phyloP scores from a whole-genome alignment of 1,140 invertebrate species.

The Pseudachorutes palmiensis region DNA sequence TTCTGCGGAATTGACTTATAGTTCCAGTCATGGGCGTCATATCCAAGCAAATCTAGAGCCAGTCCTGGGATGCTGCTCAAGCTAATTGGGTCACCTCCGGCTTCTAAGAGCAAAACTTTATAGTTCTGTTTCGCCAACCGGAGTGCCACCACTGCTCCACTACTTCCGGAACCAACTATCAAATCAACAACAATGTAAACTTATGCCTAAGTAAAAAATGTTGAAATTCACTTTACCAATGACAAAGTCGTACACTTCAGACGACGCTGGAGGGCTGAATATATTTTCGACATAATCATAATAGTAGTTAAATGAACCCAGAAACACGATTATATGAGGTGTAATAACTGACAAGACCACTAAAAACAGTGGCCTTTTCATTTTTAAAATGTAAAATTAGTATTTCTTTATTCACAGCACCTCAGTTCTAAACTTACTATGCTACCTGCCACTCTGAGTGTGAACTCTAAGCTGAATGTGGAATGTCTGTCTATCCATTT shows the following conservation, averaged over 20 bases:
- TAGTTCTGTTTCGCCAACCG: conserved; percentile 39
- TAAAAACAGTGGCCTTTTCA: too few species aligned
- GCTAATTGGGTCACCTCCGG: conserved; percentile 41
- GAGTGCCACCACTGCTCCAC: conserved; percentile 11
- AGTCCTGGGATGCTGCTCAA: conserved; percentile 36
- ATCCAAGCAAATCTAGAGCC: conserved; percentile 37
- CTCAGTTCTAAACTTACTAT: too few species aligned
- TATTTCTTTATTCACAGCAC: too few species aligned
- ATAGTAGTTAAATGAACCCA: background rate
- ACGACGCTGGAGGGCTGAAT: background rate
- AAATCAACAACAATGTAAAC: too few species aligned
- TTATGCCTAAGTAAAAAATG: too few species aligned
- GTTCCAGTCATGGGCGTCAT: conserved; percentile 43
- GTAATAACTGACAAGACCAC: too few species aligned
- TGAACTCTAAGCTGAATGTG: too few species aligned
- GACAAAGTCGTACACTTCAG: background rate
- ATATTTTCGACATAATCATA: background rate
- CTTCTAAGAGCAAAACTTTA: conserved; percentile 45
- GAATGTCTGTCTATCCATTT: too few species aligned
- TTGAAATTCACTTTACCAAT: too few species aligned
- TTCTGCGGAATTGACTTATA: conserved; percentile 11
- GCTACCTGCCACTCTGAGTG: too few species aligned
- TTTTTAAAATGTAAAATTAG: too few species aligned
- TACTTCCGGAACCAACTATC: conserved; percentile 17
- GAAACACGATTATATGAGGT: too few species aligned